Conservation (phyloP, 2,113 vertebrate genomes). For the Nycticorax nycticorax region DNA sequence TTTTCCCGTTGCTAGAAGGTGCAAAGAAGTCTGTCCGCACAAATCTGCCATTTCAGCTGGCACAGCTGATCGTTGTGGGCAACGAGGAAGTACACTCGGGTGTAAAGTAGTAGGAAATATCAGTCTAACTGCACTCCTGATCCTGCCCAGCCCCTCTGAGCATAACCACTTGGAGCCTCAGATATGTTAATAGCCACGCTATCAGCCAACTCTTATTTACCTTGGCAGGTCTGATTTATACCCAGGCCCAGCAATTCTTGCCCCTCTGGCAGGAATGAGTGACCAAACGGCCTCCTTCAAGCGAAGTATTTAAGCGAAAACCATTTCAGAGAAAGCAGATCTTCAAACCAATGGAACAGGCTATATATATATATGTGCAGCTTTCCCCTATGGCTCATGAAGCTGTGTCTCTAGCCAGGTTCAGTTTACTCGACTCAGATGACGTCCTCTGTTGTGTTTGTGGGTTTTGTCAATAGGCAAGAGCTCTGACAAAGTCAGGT, state of each 20-base stretch:
- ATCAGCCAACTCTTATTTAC: background rate
- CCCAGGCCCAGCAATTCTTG: background rate
- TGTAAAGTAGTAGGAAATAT: background rate
- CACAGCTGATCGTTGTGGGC: background rate
- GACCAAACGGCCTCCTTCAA: slow-evolving; percentile 4
- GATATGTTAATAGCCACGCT: background rate
- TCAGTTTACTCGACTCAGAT: background rate
- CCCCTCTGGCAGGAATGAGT: background rate
- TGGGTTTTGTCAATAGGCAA: background rate
- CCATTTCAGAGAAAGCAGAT: background rate
- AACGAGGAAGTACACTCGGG: background rate
- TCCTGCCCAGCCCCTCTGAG: background rate
- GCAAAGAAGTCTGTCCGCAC: background rate
- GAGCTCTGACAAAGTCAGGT: background rate
- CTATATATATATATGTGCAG: background rate
- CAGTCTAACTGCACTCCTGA: background rate
- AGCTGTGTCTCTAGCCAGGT: background rate
- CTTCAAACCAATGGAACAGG: background rate
- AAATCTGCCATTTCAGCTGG: background rate
- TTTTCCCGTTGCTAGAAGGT: background rate
- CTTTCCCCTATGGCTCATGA: background rate
- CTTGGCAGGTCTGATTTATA: slow-evolving; percentile 4
- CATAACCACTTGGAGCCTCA: background rate
- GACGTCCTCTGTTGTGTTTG: background rate
- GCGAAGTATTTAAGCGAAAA: background rate